Evolutionary conservation across 2,888 invertebrate genomes (phyloP), one percentile per base, ranked within the genome.

Genomic region (Oxyteleia sp.): DNA sequence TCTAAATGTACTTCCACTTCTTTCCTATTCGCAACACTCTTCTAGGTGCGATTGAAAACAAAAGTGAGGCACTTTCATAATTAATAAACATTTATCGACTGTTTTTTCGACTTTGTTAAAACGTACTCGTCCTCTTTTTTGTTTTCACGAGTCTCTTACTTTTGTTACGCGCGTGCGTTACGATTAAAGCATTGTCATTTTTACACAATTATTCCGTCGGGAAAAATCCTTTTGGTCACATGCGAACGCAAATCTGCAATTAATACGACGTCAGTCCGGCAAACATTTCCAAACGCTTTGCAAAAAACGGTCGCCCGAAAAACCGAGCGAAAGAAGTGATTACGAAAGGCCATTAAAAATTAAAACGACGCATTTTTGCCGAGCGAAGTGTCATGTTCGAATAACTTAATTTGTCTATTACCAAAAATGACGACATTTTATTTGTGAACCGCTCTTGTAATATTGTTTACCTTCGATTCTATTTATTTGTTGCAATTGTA

Each of bases 211-310:
- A 45, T 16, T 23, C 0, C 11, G n/a, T 11, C 23, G 26, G 10
- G 47, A 18, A 75, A 57, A 51, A 51, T 29, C 63, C 55, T 47
- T 55, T 15, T n/a, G n/a, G 49, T 72, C 38, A 41, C 32, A 29
- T 8, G 38, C 38, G 23, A 69, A 41, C 71, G 63, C 49, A 51
- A 64, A 57, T 69, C 49, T 7, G 43, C 69, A 75, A 75, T 82
- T 75, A 82, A 69, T 71, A 64, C 45, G 23, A 59, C 55, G 69
- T 82, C 75, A 81, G 64, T 47, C 49, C 35, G 59, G 43, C 35
- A 26, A n/a, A 20, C 4, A 32, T 47, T 38, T 59, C 20, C 51
- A 32, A 68, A 55, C 16, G 47, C 49, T 32, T 57, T 7, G 49
- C 38, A 20, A 16, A 55, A 61, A 74, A 63, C 51, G 15, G 7